Conservation (phyloP, 2,888 invertebrate genomes). For the Eupithecia abbreviata region DNA sequence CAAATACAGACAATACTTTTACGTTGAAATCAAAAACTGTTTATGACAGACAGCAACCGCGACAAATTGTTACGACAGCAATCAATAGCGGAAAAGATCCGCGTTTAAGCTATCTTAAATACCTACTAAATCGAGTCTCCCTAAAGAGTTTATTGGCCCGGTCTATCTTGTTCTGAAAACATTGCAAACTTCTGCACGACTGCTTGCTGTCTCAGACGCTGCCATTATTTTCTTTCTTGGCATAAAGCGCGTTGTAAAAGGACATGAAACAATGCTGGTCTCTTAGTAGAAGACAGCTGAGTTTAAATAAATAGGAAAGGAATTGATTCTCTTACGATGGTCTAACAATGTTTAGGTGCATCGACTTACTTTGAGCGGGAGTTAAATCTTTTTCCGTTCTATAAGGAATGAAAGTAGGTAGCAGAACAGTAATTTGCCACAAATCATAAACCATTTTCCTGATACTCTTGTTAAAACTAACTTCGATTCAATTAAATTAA, state of each 20-base stretch:
- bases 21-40: not conserved
- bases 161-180: slow-evolving; percentile 27
- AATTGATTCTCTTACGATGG: not conserved
- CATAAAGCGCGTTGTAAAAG: slow-evolving; percentile 25
- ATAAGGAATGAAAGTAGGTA: too few species aligned
- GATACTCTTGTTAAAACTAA: too few species aligned
- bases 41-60: not conserved
- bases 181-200: slow-evolving; percentile 27
- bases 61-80: not conserved
- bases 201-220: slow-evolving; percentile 21
- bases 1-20: too few species aligned
- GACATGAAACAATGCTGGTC: slow-evolving; percentile 16
- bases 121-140: not conserved
- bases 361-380: too few species aligned
- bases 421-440: too few species aligned
- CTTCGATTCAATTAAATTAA: too few species aligned
- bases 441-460: too few species aligned
- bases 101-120: not conserved
- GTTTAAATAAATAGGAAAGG: slow-evolving; percentile 13
- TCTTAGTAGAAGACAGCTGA: not conserved
- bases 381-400: too few species aligned
- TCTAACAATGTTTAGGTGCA: not conserved
- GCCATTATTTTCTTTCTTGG: slow-evolving; percentile 33
- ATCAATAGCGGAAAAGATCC: not conserved
- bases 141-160: slow-evolving; percentile 27